phyloP scores from a whole-genome alignment of 2,113 vertebrate genomes.

The Phainopepla nitens region DNA sequence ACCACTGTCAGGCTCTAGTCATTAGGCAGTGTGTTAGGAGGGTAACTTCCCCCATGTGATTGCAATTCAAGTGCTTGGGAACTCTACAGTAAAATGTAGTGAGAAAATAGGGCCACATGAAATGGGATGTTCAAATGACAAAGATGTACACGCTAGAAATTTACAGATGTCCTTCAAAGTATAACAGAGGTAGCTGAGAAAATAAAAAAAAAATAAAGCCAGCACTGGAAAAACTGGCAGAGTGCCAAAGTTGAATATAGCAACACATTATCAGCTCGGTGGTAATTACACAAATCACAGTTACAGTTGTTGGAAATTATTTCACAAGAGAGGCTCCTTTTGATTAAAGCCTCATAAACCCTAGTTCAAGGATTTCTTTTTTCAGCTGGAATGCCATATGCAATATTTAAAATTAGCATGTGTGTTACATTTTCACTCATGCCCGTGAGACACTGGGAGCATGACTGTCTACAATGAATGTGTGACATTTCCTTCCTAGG shows the following conservation, averaged over 20 bases:
- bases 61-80: background rate
- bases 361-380: background rate
- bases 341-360: background rate
- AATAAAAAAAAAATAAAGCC: background rate
- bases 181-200: background rate
- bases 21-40: background rate
- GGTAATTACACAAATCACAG: background rate
- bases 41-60: background rate
- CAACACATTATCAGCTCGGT: background rate
- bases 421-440: background rate
- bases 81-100: background rate
- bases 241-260: background rate
- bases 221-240: background rate
- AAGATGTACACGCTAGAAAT: background rate
- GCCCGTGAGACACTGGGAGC: background rate
- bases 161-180: background rate
- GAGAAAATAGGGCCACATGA: background rate
- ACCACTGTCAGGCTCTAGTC: background rate
- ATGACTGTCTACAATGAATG: background rate
- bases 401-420: background rate
- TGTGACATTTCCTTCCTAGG: background rate
- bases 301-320: background rate
- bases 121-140: background rate
- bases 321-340: background rate
- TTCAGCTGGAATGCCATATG: background rate